phyloP scores from a whole-genome alignment of 1,140 invertebrate species.

The Caenorhabditis brenneri region DNA sequence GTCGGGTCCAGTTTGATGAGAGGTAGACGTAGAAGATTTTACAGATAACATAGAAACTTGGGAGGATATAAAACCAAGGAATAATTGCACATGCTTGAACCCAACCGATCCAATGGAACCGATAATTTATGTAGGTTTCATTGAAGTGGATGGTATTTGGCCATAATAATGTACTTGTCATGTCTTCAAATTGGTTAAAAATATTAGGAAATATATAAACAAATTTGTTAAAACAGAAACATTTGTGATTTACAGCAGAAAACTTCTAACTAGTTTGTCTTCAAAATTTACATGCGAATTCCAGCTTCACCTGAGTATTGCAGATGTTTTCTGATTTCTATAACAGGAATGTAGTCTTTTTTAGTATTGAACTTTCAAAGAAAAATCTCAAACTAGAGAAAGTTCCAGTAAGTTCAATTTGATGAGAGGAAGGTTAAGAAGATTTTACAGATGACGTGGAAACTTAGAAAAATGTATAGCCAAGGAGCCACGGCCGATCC shows the following conservation, averaged over 20 bases:
- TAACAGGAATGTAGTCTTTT: no score
- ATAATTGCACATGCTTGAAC: not conserved
- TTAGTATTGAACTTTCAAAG: no score
- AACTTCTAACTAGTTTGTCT: not conserved
- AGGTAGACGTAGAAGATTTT: not conserved
- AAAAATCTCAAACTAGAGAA: no score
- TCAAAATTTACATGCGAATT: not conserved
- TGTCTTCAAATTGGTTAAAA: no score
- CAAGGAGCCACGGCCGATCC: no score
- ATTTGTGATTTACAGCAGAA: not conserved
- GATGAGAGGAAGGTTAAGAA: no score
- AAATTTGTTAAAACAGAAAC: no score
- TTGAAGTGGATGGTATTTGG: not conserved
- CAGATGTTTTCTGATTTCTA: not conserved
- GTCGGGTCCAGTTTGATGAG: not conserved
- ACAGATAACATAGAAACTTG: not conserved
- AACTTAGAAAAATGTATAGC: no score
- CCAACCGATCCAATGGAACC: not conserved
- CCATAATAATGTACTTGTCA: no score
- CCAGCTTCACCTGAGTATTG: not conserved
- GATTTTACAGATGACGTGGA: no score
- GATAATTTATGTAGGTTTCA: not conserved
- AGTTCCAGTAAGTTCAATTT: no score
- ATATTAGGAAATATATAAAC: no score
- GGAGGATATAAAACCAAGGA: not conserved